Evolutionary conservation across 2,888 invertebrate species (phyloP).

Genomic region (Theodoxus fluviatilis): DNA sequence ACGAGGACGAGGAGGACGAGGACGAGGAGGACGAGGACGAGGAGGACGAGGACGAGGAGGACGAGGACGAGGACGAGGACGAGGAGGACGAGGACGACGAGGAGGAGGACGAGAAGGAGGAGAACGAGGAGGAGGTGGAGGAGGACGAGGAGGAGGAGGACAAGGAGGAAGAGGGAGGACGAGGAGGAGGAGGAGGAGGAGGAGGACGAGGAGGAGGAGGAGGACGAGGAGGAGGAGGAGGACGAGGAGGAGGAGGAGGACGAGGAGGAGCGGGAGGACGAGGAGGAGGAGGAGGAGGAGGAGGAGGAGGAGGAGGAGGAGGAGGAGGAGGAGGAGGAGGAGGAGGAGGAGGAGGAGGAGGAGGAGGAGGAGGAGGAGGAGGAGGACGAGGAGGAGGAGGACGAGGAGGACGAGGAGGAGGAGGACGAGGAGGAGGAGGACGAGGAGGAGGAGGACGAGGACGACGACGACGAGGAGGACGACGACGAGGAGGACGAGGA

Average conservation of each 20-base stretch:
- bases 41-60: conserved; percentile 4
- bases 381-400: conserved; percentile 5
- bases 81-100: background rate
- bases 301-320: conserved; percentile 11
- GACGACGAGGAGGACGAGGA: too few species aligned
- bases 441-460: conserved; percentile 28
- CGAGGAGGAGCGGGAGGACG: conserved; percentile 22
- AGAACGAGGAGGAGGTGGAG: background rate
- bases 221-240: conserved; percentile 21
- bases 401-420: background rate
- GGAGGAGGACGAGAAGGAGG: background rate
- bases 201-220: conserved; percentile 7
- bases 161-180: background rate
- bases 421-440: conserved; percentile 25
- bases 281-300: conserved; percentile 10
- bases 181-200: background rate
- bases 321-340: background rate
- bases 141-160: conserved; percentile 14
- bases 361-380: background rate
- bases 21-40: conserved; percentile 3
- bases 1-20: too few species aligned
- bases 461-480: background rate
- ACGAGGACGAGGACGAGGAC: conserved; percentile 7
- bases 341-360: background rate
- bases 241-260: conserved; percentile 15